Conservation (phyloP, 2,797 vertebrate genomes). For the Coranthus polyacanthus region DNA sequence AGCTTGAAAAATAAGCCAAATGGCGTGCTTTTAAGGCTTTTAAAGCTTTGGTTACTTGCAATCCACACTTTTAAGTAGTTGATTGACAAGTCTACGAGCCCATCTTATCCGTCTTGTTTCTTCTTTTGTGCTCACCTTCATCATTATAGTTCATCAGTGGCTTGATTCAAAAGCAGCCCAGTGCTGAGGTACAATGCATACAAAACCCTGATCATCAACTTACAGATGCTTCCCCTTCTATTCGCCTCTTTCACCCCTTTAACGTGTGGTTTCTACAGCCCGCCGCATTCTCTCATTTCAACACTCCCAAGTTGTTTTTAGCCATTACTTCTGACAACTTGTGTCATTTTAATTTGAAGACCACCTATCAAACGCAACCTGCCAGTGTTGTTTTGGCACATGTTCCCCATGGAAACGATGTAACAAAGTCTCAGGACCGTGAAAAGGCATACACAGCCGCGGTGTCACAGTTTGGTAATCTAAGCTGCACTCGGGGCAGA, state of each 20-base stretch:
- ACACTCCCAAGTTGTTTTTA: constrained; percentile 39
- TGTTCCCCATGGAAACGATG: constrained; percentile 42
- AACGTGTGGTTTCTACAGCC: constrained; percentile 34
- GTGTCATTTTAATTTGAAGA: constrained; percentile 44
- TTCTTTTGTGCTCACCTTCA: constrained; percentile 9
- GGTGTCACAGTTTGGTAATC: constrained; percentile 53
- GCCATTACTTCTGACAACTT: constrained; percentile 29
- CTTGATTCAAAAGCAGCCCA: constrained; percentile 9
- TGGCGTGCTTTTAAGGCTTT: constrained; percentile 2
- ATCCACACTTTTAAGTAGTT: constrained; percentile 19
- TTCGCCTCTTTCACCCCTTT: not conserved
- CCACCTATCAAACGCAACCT: constrained; percentile 36
- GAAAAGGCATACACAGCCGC: constrained; percentile 15
- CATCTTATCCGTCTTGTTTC: constrained; percentile 2
- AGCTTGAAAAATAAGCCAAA: constrained; percentile 43
- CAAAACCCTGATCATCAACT: constrained; percentile 24
- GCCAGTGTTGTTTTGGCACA: constrained; percentile 59
- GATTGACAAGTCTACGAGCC: constrained; percentile 2
- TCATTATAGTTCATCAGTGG: constrained; percentile 1
- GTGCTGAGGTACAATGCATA: constrained; percentile 3
- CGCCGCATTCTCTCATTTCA: constrained; percentile 51
- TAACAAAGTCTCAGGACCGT: constrained; percentile 14
- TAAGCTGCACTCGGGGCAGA: constrained; percentile 50
- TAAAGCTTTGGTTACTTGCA: constrained; percentile 9
- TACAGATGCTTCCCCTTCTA: constrained; percentile 3